A percentile compares a stretch with the other conserved stretches of the same genome.
phyloP scores from a whole-genome alignment of 2,888 invertebrate species.

The Tuberolachnus salignus region DNA sequence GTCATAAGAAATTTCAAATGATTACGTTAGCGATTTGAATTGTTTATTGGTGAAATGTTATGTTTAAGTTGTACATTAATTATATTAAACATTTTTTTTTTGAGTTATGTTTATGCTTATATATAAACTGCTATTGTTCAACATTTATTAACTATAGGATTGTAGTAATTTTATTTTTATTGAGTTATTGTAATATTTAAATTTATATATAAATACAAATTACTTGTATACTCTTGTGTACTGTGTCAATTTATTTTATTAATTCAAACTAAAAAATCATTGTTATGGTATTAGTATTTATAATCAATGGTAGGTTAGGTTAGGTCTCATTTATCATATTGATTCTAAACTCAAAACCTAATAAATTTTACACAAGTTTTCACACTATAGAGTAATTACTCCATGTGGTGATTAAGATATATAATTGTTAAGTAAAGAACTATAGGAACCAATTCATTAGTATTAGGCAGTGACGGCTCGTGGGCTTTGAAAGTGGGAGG shows the following conservation, averaged over 20 bases:
- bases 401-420: no score
- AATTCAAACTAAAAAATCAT: not conserved
- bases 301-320: not conserved
- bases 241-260: slow-evolving; percentile 4
- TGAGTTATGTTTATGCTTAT: no score
- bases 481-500: no score
- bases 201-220: slow-evolving; percentile 47
- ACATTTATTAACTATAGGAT: slow-evolving; percentile 53
- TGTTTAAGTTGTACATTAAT: slow-evolving; percentile 51
- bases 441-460: no score
- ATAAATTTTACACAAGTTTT: no score
- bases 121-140: slow-evolving; percentile 41
- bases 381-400: no score
- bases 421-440: no score
- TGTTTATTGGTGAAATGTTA: slow-evolving; percentile 40
- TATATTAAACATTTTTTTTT: slow-evolving; percentile 43
- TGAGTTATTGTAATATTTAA: slow-evolving; percentile 52
- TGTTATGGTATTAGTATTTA: not conserved
- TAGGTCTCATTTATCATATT: no score
- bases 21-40: slow-evolving; percentile 49
- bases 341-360: no score
- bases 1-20: no score
- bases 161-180: slow-evolving; percentile 53
- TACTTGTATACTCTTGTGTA: slow-evolving; percentile 22
- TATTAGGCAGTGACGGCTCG: no score